phyloP scores from a whole-genome alignment of 2,113 vertebrate species.

The Canis aureus region DNA sequence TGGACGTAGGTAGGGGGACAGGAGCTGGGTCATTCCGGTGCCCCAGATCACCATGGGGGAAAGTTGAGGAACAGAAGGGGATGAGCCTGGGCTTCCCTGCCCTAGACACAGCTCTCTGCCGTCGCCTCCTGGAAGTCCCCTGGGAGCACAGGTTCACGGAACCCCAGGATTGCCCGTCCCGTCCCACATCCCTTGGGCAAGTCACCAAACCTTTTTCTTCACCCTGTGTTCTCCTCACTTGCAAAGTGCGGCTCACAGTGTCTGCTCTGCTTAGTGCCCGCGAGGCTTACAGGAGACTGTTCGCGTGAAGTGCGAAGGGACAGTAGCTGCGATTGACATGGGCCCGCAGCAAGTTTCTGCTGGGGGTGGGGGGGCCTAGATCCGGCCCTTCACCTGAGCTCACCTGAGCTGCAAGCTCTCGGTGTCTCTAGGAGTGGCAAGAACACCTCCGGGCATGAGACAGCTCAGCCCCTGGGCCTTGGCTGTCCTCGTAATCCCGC shows the following conservation, averaged over 20 bases:
- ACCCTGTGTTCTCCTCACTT: background rate
- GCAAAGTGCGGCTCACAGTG: too few relatives aligned
- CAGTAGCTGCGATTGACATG: accelerated
- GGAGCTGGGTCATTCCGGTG: background rate
- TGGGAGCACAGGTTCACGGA: background rate
- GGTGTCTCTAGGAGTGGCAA: background rate
- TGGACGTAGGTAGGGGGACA: background rate
- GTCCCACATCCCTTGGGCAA: background rate
- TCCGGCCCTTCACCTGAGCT: background rate
- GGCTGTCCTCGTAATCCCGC: accelerated
- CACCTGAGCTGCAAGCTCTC: background rate
- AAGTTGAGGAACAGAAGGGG: too few relatives aligned
- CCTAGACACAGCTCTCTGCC: accelerated
- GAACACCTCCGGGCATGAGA: accelerated
- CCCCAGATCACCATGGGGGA: too few relatives aligned
- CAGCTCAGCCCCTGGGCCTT: background rate
- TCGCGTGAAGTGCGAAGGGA: accelerated
- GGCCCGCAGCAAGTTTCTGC: background rate
- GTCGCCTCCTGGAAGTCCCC: background rate
- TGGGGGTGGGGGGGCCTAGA: background rate
- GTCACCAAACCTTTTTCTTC: background rate
- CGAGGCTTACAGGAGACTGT: background rate
- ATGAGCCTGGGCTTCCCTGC: background rate
- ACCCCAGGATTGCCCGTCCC: accelerated
- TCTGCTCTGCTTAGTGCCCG: background rate